Evolutionary conservation across 1,140 invertebrate species (phyloP), one percentile per base, ranked within the genome.

Genomic region (Drosophila dunni): DNA sequence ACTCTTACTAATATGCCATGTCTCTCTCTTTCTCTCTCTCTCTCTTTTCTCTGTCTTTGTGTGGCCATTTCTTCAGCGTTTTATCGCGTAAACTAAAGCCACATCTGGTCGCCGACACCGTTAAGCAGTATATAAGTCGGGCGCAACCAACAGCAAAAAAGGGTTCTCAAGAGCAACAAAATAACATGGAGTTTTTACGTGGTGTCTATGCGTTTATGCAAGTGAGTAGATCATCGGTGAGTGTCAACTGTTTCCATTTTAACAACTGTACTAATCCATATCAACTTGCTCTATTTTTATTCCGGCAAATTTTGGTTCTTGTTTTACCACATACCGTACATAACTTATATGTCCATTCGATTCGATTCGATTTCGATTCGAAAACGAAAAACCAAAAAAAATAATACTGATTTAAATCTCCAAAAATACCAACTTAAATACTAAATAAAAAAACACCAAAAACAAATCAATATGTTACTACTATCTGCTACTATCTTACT

Each of bases 201-300:
- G 92, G 92, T 66, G 91, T 92, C 78, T 92, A 92, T 92, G 92
- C 92, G 91, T 92, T 92, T 92, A 92, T 92, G 92, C 92, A 92
- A 92, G 92, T 92, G 91, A 92, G 92, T 92, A 92, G 92, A 92
- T 92, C 92, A 92, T 92, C 92, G 92, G 92, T 92, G 88, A 92
- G 92, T 92, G 91, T 92, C 89, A 78, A 89, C 70, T 82, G 70
- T 90, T 91, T 85, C 90, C 79, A 86, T 75, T 83, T 66, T 88
- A 89, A 91, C 88, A 91, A 91, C 46, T 79, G 75, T 92, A 92
- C 91, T 92, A 92, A 92, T 92, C 91, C 90, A 92, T 91, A 83
- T 90, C 79, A 88, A 85, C 83, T 91, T 92, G 89, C 79, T 91
- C 90, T 92, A 79, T 79, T 82, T 81, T 91, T 86, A 90, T 90